These are phyloP conservation scores for Tachina grossa DNA, from an alignment of 2,888 invertebrate species.

Conservation along the genomic window DNA sequence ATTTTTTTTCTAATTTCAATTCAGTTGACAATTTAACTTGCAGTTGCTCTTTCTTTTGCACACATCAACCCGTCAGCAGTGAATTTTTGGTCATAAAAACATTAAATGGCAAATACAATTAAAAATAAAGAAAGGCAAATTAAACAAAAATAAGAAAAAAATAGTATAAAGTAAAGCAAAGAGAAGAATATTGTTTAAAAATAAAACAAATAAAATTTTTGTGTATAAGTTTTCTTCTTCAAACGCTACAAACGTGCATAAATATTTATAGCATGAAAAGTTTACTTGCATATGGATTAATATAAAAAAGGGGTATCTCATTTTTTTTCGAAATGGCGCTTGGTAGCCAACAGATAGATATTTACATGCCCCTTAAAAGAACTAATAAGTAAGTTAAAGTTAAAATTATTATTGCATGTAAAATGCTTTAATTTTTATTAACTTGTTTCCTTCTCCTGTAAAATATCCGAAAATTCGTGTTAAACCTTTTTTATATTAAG, in stretches of 20 bases:
- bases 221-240: constrained; percentile 52
- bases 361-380: too few relatives aligned
- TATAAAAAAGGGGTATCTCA: too few relatives aligned
- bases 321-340: too few relatives aligned
- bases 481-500: too few relatives aligned
- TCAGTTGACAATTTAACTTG: constrained; percentile 65
- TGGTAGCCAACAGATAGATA: too few relatives aligned
- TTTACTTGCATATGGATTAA: not conserved
- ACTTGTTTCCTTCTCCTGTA: too few relatives aligned
- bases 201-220: constrained; percentile 52
- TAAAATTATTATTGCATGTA: too few relatives aligned
- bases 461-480: too few relatives aligned
- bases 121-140: constrained; percentile 10
- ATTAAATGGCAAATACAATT: constrained; percentile 17
- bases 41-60: constrained; percentile 22
- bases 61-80: not conserved
- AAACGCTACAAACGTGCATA: constrained; percentile 36
- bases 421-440: too few relatives aligned
- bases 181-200: constrained; percentile 54
- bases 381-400: too few relatives aligned
- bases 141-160: constrained; percentile 30
- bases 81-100: constrained; percentile 36
- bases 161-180: constrained; percentile 28
- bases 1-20: constrained; percentile 48
- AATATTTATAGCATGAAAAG: constrained; percentile 25